Percentiles rank a stretch among this genome's conserved stretches.
Evolutionary conservation across 30 jellyfish, hydroid and myxozoan species (phyloP).

Genomic region (Rhopilema esculentum): DNA sequence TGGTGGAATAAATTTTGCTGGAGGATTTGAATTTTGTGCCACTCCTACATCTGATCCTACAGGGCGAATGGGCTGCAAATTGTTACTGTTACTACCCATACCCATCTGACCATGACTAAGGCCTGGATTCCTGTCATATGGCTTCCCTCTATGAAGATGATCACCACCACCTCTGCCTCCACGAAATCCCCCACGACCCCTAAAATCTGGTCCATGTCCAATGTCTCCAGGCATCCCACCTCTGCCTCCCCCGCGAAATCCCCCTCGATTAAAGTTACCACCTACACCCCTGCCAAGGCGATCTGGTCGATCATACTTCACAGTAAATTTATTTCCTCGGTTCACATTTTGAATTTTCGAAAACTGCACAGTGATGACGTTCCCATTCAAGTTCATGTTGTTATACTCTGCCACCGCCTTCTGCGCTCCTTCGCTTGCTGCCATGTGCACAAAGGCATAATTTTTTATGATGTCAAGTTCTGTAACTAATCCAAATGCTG

Average conservation of each 20-base stretch:
- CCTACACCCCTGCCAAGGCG: constrained; percentile 43
- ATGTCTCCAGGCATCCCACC: constrained; percentile 1
- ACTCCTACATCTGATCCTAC: constrained; percentile 8
- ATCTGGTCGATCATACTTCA: constrained; percentile 39
- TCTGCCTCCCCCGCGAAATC: constrained; percentile 49
- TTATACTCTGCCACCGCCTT: constrained; percentile 79
- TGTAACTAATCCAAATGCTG: constrained; percentile 63
- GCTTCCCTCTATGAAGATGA: constrained; percentile 52
- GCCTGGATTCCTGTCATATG: constrained; percentile 56
- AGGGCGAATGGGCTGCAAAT: constrained; percentile 53
- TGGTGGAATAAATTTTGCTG: constrained; percentile 5
- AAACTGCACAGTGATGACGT: constrained; percentile 56
- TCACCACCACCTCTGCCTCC: constrained; percentile 64
- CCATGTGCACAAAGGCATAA: constrained; percentile 92
- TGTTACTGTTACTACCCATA: constrained; percentile 8
- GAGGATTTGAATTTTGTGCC: constrained; percentile 6
- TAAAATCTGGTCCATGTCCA: constrained; percentile 15
- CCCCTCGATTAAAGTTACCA: constrained; percentile 34
- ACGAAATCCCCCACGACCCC: constrained; percentile 61
- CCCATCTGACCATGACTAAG: constrained; percentile 1
- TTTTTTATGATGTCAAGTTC: constrained; percentile 79
- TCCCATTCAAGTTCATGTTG: constrained; percentile 61
- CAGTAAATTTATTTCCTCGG: constrained; percentile 51
- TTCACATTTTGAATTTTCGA: constrained; percentile 66
- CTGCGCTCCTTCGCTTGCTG: constrained; percentile 72